Evolutionary conservation across 2,797 vertebrate genomes (phyloP).

Genomic region (Squalus acanthias): DNA sequence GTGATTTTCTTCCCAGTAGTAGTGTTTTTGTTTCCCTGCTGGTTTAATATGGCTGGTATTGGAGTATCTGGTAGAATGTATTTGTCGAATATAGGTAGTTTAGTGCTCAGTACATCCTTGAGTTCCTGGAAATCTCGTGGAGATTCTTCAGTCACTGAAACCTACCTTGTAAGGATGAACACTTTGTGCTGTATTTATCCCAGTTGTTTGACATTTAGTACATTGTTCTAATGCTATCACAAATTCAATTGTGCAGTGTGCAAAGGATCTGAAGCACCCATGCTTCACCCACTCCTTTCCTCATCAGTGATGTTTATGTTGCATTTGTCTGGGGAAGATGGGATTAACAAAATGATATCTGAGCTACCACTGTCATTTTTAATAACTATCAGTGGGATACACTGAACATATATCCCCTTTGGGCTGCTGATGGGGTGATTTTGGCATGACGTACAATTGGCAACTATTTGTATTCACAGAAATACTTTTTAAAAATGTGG

Average conservation of each 20-base stretch:
- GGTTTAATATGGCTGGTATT: too few species aligned
- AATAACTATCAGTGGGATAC: not conserved
- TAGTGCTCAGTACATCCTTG: too few species aligned
- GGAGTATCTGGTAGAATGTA: too few species aligned
- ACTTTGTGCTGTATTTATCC: not conserved
- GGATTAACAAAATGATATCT: not conserved
- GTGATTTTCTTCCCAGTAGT: too few species aligned
- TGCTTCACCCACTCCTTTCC: not conserved
- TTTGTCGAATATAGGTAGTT: too few species aligned
- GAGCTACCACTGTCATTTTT: not conserved
- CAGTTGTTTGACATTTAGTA: not conserved
- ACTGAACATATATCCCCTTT: not conserved
- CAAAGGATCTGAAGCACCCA: not conserved
- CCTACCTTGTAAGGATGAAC: not conserved
- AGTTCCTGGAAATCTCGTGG: too few species aligned
- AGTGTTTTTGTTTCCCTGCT: too few species aligned
- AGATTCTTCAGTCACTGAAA: not conserved
- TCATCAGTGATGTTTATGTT: not conserved
- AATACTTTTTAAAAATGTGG: not conserved
- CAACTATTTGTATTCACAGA: not conserved
- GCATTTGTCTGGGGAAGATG: not conserved
- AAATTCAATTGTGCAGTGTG: not conserved
- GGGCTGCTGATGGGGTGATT: not conserved
- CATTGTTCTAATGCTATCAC: not conserved
- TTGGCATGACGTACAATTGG: not conserved